These are phyloP conservation scores for Coelopa frigida DNA, from an alignment of 1,140 invertebrate genomes.

Conservation along the genomic window DNA sequence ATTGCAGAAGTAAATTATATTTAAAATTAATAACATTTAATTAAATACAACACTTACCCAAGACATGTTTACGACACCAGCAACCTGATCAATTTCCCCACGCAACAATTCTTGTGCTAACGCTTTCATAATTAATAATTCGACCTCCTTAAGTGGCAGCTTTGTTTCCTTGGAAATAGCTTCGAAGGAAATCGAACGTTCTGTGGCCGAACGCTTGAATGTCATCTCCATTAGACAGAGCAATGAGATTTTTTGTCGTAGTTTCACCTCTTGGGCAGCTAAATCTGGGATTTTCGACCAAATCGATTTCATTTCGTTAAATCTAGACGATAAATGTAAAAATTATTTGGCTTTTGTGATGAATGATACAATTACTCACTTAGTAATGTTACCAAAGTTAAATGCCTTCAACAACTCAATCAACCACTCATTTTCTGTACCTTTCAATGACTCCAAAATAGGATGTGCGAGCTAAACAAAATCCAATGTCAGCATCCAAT, in stretches of 20 bases:
- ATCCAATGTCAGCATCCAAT: not conserved
- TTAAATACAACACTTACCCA: constrained; percentile 50
- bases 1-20: not conserved
- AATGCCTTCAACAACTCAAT: constrained; percentile 86
- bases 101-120: constrained; percentile 88
- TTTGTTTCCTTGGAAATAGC: constrained; percentile 85
- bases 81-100: constrained; percentile 93
- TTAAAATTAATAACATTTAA: not conserved
- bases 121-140: constrained; percentile 96
- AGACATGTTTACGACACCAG: constrained; percentile 67
- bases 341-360: not conserved
- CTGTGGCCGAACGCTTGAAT: constrained; percentile 63
- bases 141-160: constrained; percentile 78
- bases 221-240: constrained; percentile 96
- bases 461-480: constrained; percentile 77
- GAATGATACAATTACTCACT: constrained; percentile 23
- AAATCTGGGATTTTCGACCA: constrained; percentile 84
- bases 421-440: constrained; percentile 81
- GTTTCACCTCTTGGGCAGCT: constrained; percentile 70
- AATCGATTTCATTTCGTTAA: constrained; percentile 72
- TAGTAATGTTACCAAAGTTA: constrained; percentile 81
- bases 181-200: constrained; percentile 76
- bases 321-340: constrained; percentile 46
- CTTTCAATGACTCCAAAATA: constrained; percentile 76
- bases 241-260: constrained; percentile 89